Base-by-base conservation (phyloP, 2,888 invertebrate species). In the Macropis europaea region DNA sequence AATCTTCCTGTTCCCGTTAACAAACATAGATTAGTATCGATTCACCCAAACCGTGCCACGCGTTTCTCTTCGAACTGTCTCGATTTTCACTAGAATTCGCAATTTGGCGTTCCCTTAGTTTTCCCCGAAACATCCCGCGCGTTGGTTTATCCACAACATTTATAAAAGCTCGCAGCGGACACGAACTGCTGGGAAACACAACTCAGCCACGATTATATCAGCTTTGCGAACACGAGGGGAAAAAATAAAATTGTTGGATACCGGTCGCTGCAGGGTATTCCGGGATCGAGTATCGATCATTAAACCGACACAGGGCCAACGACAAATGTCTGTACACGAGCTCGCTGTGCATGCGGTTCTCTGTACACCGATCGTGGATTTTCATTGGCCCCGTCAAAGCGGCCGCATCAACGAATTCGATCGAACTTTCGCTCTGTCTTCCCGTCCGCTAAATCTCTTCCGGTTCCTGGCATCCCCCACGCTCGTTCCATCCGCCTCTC, bases 351-450 rank as follows among this genome's bases (percentile, higher is more conserved):
- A 28, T 40, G 62, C 59, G 59, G 42, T 68, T 13, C 40, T 28
- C 50, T 50, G 38, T 50, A 43, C 50, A 45, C 45, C 7, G 34
- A 32, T 6, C 40, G 36, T 28, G 36, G 26, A 45, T 48, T 50
- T 57, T 60, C 59, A 50, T 50, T 19, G 48, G 34, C 4, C 5
- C 48, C 7, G 19, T 13, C 11, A 28, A 59, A 50, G 22, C 59
- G 6, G n/a, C 28, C 32, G 28, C 24, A 36, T 32, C 48, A 40
- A 50, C 54, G 32, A 19, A 32, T 56, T 40, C 48, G 52, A 66
- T 64, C 62, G 38, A 67, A 56, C 71, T 66, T 67, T 71, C 60
- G 60, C 56, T 47, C 53, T 60, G 54, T 42, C 50, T 62, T 47
- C 17, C 47, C 40, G 50, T 32, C 36, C 26, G 15, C 34, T 32